These are phyloP conservation scores for Murina feae DNA, from an alignment of 2,113 vertebrate species.

Conservation along the genomic window DNA sequence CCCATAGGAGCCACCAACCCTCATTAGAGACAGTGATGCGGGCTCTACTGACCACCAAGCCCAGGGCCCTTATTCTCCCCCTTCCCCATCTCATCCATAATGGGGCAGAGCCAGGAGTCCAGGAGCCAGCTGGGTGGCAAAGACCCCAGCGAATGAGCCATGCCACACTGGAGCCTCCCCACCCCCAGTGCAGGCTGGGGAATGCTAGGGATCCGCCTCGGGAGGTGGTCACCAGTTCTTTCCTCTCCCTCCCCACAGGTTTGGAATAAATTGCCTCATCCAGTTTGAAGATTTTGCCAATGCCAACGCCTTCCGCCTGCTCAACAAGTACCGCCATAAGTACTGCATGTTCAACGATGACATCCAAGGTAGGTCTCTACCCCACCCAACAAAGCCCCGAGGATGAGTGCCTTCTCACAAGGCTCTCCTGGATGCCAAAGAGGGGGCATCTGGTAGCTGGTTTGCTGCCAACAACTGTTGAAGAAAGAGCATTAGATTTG, in stretches of 20 bases:
- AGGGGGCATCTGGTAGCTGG: neutral
- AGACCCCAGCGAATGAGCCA: neutral
- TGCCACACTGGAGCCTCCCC: neutral
- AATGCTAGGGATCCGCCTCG: neutral
- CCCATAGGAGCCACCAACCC: neutral
- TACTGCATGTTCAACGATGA: constrained; percentile 98
- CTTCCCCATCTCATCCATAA: neutral
- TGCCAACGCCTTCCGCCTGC: constrained; percentile 94
- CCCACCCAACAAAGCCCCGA: neutral
- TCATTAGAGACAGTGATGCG: neutral
- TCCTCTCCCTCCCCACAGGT: constrained; percentile 80
- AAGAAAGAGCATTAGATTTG: neutral
- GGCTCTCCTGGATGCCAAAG: neutral
- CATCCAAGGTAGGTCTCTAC: constrained; percentile 89
- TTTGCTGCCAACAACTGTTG: neutral
- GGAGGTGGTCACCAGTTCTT: neutral
- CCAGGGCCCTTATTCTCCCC: neutral
- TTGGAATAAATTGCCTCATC: constrained; percentile 95
- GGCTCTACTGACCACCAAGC: neutral
- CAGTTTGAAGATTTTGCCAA: constrained; percentile 99
- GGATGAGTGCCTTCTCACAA: neutral
- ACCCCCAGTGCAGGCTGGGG: neutral
- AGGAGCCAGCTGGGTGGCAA: neutral
- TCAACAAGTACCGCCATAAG: constrained; percentile 93
- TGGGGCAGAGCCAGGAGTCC: neutral